These are phyloP conservation scores for Cyprinodon tularosa DNA, from an alignment of 2,113 vertebrate genomes.

Conservation along the genomic window DNA sequence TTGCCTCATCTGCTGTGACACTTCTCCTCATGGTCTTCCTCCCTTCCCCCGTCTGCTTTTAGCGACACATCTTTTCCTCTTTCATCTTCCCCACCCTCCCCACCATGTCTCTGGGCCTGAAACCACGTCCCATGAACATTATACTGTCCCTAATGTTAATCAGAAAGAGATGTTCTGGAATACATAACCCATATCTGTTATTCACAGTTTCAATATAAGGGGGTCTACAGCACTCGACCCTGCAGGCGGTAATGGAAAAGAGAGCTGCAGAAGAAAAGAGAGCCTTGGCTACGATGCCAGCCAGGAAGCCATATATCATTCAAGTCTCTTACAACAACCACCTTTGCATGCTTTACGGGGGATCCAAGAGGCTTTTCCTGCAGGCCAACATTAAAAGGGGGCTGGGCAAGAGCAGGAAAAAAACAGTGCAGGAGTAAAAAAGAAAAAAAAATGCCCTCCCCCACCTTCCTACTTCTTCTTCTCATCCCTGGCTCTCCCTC, in stretches of 20 bases:
- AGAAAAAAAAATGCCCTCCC: conserved; percentile 45
- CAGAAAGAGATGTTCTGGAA: conserved; percentile 48
- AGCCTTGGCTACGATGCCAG: conserved; percentile 70
- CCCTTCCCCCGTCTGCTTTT: conserved; percentile 59
- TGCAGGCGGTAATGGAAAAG: conserved; percentile 48
- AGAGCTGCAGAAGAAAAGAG: conserved; percentile 50
- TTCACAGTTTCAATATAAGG: conserved; percentile 38
- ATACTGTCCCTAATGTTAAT: conserved; percentile 32
- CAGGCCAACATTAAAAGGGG: conserved; percentile 71
- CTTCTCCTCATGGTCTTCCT: conserved; percentile 56
- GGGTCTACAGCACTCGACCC: conserved; percentile 29
- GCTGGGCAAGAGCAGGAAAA: conserved; percentile 62
- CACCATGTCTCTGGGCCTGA: conserved; percentile 43
- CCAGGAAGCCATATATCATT: conserved; percentile 78
- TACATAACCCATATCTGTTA: conserved; percentile 51
- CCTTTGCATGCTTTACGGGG: conserved; percentile 70
- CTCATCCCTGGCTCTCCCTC: conserved; percentile 53
- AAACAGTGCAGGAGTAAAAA: conserved; percentile 51
- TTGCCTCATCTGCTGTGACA: conserved; percentile 72
- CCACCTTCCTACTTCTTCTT: conserved; percentile 60
- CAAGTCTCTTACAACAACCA: conserved; percentile 64
- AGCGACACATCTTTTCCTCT: conserved; percentile 30
- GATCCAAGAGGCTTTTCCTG: conserved; percentile 71
- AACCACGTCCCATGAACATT: conserved; percentile 39
- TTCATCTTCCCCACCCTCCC: conserved; percentile 43